phyloP scores from a whole-genome alignment of 23 tunicate species.

The Phallusia fumigata region DNA sequence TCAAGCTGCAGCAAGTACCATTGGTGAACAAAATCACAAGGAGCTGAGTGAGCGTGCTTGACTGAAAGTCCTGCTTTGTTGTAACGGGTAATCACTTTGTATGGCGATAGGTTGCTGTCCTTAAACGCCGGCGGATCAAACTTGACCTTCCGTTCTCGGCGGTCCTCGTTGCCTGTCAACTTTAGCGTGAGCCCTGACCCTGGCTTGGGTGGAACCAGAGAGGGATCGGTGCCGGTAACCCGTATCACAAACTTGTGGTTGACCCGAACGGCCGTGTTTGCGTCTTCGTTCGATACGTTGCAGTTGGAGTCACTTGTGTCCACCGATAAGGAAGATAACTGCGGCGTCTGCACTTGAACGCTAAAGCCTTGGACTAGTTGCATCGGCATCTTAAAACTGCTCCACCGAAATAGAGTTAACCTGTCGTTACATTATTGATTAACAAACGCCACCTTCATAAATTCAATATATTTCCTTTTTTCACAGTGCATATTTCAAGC shows the following conservation, averaged over 20 bases:
- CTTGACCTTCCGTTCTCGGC: neutral
- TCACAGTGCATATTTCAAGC: too few relatives aligned
- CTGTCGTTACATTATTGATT: too few relatives aligned
- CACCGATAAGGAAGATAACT: neutral
- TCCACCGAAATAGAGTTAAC: slow-evolving; percentile 39
- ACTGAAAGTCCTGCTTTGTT: too few relatives aligned
- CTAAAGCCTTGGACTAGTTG: slow-evolving; percentile 44
- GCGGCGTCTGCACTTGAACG: slow-evolving; percentile 3
- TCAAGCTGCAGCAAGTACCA: neutral
- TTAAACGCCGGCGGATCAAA: neutral
- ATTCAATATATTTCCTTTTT: too few relatives aligned
- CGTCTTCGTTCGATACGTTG: neutral
- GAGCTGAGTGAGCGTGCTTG: neutral
- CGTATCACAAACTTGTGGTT: neutral
- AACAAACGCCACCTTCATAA: too few relatives aligned
- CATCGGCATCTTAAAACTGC: slow-evolving; percentile 20
- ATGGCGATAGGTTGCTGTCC: neutral
- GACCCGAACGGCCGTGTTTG: neutral
- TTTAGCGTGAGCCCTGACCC: neutral
- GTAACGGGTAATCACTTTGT: too few relatives aligned
- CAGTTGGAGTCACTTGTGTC: neutral
- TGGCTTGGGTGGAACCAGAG: neutral
- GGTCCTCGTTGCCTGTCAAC: slow-evolving; percentile 19
- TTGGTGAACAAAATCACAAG: neutral
- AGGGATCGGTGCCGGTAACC: neutral